phyloP scores from a whole-genome alignment of 53 echinoderm and acorn worm genomes.

The Paracentrotus lividus region DNA sequence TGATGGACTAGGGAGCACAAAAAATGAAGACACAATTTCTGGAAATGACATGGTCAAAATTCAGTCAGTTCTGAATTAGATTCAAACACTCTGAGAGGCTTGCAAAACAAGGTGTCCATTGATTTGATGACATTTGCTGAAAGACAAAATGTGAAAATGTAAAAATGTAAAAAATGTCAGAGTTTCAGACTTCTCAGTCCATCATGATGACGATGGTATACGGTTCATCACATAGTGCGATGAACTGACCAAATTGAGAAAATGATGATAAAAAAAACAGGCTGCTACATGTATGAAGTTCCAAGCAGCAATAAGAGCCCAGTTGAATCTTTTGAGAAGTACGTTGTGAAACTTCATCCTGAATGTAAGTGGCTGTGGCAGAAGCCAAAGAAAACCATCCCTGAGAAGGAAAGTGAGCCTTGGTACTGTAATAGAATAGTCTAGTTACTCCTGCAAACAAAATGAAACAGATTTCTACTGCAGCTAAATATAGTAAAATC shows the following conservation, averaged over 20 bases:
- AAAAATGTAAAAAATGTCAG: slow-evolving; percentile 7
- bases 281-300: neutral
- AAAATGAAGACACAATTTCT: neutral
- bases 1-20: slow-evolving; percentile 3
- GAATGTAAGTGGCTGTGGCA: neutral
- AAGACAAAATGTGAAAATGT: slow-evolving; percentile 9
- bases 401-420: neutral
- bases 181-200: neutral
- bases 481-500: too few relatives aligned
- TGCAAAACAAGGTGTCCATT: slow-evolving; percentile 20
- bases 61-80: too few relatives aligned
- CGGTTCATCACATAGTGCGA: neutral
- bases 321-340: neutral
- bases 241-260: too few relatives aligned
- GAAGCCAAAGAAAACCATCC: neutral
- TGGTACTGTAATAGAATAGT: too few relatives aligned
- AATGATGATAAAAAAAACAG: neutral
- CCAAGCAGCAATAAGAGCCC: neutral
- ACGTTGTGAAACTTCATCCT: neutral
- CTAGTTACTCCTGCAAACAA: too few relatives aligned
- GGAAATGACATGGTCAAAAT: neutral
- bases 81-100: neutral
- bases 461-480: too few relatives aligned
- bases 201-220: neutral
- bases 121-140: slow-evolving; percentile 45